These are phyloP conservation scores for Augochlora pura DNA, from an alignment of 1,140 invertebrate genomes.

Conservation along the genomic window DNA sequence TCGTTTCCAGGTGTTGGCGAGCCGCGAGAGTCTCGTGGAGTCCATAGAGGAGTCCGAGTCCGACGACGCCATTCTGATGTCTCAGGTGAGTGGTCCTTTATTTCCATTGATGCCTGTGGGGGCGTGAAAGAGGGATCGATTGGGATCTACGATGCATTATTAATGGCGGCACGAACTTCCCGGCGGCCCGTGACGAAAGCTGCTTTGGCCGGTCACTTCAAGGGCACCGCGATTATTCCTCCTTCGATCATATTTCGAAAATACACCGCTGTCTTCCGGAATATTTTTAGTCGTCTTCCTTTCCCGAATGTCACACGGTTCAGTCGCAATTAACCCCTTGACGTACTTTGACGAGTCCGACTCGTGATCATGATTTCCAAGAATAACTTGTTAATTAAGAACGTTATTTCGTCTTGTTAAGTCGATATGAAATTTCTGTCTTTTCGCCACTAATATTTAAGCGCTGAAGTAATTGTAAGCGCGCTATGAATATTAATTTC, in stretches of 20 bases:
- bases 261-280: not conserved
- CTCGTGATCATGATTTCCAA: too few species aligned
- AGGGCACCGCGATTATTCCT: not conserved
- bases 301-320: too few species aligned
- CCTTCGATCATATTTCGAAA: not conserved
- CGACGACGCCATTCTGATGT: slow-evolving; percentile 88
- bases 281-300: not conserved
- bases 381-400: too few species aligned
- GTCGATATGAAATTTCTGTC: too few species aligned
- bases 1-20: slow-evolving; percentile 85
- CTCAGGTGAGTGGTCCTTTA: slow-evolving; percentile 80
- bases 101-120: slow-evolving; percentile 63
- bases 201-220: not conserved
- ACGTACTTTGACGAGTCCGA: too few species aligned
- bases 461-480: too few species aligned
- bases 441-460: too few species aligned
- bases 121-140: slow-evolving; percentile 31
- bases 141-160: slow-evolving; percentile 21
- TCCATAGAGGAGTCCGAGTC: slow-evolving; percentile 87
- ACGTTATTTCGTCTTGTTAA: too few species aligned
- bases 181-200: not conserved
- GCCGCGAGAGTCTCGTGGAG: slow-evolving; percentile 88
- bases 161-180: slow-evolving; percentile 31
- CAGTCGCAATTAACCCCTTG: too few species aligned
- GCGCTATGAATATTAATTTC: too few species aligned